Base-by-base conservation (phyloP, 1,140 invertebrate genomes). In the Macrosteles quadrilineatus region DNA sequence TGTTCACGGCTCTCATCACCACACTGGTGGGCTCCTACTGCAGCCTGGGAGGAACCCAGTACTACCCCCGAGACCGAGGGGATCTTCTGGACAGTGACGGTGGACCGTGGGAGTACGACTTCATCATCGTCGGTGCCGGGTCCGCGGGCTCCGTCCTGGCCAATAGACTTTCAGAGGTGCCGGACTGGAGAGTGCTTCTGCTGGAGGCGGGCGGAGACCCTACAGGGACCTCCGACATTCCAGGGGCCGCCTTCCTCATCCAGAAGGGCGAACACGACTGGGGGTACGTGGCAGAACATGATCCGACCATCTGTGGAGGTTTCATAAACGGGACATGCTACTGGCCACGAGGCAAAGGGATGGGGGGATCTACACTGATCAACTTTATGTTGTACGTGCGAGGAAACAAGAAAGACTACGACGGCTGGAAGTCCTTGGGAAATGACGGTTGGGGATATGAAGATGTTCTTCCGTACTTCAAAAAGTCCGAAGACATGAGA, bases 121-220 rank as follows among this genome's bases (percentile, higher is more conserved):
- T 85, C 31, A 81, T 87, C 55, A 77, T 87, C 2, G 81, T 87
- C n/a, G 86, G 85, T 0, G 83, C 81, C 1, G 85, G 89, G 70
- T 87, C 87, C 32, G 87, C 88, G 1, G 89, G 89, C 32, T 86
- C 85, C 75, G 88, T 90, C 29, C 69, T 90, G 29, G 88, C 88
- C 1, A 88, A 85, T 75, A 77, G 89, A 45, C 77, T 90, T 27
- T 81, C 82, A 32, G 86, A 87, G 75, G 76, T 83, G 27, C 69
- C 75, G n/a, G 53, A 83, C 29, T 84, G 84, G 81, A 83, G 75
- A 73, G 81, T 92, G 9, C 77, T 92, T 6, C 79, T 93, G 0
- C 73, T 93, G 47, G 91, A 93, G 82, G 91, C 90, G 2, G 91
- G 91, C 0, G 85, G 84, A 1, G 87, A 90, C 36, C 89, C 89